Evolutionary conservation across 2,888 invertebrate genomes (phyloP), one percentile per base, ranked within the genome.

Genomic region (Lepetodrilus schrolli): DNA sequence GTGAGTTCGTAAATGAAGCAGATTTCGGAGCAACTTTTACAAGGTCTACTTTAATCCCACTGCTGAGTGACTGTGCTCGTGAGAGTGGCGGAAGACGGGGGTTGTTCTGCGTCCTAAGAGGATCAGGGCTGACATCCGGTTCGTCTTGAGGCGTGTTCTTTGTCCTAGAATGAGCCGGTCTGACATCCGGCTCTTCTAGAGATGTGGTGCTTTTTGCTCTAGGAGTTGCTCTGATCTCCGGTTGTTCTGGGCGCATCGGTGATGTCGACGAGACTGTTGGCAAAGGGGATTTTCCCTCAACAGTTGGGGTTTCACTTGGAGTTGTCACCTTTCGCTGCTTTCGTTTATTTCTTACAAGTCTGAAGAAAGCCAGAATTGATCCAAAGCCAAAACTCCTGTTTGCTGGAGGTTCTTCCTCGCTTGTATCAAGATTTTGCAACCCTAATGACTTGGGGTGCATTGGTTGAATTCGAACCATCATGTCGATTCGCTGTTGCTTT

Each of bases 301-400:
- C 68, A 5, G 47, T 58, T 1, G 43, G 43, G 10, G 23, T 58
- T 58, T 30, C 58, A 26, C 26, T n/a, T 17, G 23, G 58, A 4
- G 23, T n/a, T 20, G 13, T 34, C 10, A 23, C 21, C 2, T 43
- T 17, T 2, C 34, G 38, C 30, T 47, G 58, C 10, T 30, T 58
- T 43, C 65, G 38, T n/a, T 36, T 65, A n/a, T 72, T 72, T 26
- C 47, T 47, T 10, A 65, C 72, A 20, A 72, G 37, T 47, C 65
- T 58, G 48, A 72, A 72, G 66, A 72, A 72, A 34, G 72, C 65
- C 34, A 72, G 17, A 2, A 72, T 65, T 21, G 72, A 72, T n/a
- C 72, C 47, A 34, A 72, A 34, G 4, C 72, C 66, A 47, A 72
- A 72, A 23, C 48, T 72, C 20, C 43, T 37, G 23, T 17, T 36